A percentile compares a stretch with the other conserved stretches of the same genome.
Evolutionary conservation across 1,140 invertebrate species (phyloP).

Genomic region (Drosophila auraria): DNA sequence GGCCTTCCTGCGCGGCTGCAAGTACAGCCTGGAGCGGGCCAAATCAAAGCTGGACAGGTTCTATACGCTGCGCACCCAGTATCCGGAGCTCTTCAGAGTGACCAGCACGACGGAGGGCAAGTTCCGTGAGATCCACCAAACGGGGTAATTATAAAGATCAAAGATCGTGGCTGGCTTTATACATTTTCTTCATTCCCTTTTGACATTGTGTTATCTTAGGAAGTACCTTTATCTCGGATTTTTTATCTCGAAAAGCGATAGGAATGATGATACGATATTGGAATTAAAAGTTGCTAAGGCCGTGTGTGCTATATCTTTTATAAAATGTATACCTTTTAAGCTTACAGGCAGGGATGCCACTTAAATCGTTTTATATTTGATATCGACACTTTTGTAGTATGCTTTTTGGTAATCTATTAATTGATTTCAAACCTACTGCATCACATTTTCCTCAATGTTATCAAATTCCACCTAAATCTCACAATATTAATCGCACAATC

Average conservation of each 20-base stretch:
- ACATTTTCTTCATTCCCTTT: background rate
- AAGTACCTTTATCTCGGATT: background rate
- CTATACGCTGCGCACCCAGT: constrained; percentile 87
- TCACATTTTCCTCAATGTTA: background rate
- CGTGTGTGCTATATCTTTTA: background rate
- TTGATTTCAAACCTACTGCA: no score
- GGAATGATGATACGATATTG: background rate
- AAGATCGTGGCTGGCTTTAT: background rate
- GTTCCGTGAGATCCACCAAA: constrained; percentile 85
- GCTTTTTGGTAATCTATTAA: no score
- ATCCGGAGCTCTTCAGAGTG: constrained; percentile 86
- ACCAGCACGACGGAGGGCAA: constrained; percentile 70
- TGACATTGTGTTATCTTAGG: background rate
- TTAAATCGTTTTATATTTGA: no score
- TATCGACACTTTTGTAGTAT: no score
- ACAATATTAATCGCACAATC: background rate
- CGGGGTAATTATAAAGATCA: constrained; percentile 83
- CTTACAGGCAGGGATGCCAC: no score
- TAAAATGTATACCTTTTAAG: background rate
- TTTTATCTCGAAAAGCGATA: constrained; percentile 7
- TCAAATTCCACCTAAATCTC: background rate
- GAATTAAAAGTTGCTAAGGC: no score
- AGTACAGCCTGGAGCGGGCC: constrained; percentile 88
- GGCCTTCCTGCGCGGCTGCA: constrained; percentile 88
- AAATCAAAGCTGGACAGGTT: constrained; percentile 88